Evolutionary conservation across 2,888 invertebrate genomes (phyloP).

Genomic region (Cryptus armator): DNA sequence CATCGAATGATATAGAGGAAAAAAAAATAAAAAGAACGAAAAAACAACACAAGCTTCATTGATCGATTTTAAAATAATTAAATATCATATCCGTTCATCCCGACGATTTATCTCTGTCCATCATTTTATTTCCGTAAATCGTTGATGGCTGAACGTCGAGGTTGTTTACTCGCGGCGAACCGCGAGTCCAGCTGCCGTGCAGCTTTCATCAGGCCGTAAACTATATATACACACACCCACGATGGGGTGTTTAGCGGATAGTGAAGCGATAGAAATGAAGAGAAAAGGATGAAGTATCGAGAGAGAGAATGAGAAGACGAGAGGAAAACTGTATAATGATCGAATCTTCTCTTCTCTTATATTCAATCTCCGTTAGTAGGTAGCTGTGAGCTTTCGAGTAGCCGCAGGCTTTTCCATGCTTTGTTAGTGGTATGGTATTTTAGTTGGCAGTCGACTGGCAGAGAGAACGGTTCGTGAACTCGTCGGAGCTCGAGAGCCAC

Average conservation of each 20-base stretch:
- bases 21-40: background rate
- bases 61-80: background rate
- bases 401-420: conserved; percentile 30
- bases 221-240: background rate
- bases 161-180: conserved; percentile 37
- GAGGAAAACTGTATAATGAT: background rate
- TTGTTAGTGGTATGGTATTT: conserved; percentile 55
- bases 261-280: background rate
- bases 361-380: conserved; percentile 1
- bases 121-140: conserved; percentile 35
- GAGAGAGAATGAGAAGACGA: background rate
- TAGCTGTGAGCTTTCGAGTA: conserved; percentile 7
- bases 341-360: background rate
- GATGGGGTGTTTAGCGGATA: conserved; percentile 4
- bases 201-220: conserved; percentile 18
- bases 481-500: background rate
- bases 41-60: background rate
- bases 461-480: conserved; percentile 62
- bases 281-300: background rate
- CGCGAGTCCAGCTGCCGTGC: conserved; percentile 37
- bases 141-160: background rate
- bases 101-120: background rate
- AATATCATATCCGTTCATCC: background rate
- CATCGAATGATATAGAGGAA: background rate
- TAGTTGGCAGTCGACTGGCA: conserved; percentile 64